Evolutionary conservation across 2,888 invertebrate genomes (phyloP).

Genomic region (Perdita meconis): DNA sequence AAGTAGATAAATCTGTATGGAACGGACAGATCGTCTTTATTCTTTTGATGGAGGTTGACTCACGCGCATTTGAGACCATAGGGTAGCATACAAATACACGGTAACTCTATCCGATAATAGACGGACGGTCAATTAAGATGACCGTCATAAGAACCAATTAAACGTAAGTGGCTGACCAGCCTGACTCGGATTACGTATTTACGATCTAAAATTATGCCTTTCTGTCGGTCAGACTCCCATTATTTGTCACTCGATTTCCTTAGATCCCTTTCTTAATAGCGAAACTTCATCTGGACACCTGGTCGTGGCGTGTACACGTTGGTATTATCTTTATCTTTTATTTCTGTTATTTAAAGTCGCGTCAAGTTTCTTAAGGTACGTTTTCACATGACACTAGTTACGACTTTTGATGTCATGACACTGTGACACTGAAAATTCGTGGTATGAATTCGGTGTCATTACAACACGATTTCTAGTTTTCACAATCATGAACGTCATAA

Average conservation of each 20-base stretch:
- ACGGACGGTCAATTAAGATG: slow-evolving; percentile 75
- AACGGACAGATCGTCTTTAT: slow-evolving; percentile 20
- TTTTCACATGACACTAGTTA: too few relatives aligned
- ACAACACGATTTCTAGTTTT: too few relatives aligned
- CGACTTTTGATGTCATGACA: too few relatives aligned
- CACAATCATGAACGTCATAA: too few relatives aligned
- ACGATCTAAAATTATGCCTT: slow-evolving; percentile 74
- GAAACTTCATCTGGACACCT: slow-evolving; percentile 56
- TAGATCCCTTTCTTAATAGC: slow-evolving; percentile 29
- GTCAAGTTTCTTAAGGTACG: too few relatives aligned
- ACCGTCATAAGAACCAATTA: slow-evolving; percentile 74
- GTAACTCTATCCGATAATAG: slow-evolving; percentile 77
- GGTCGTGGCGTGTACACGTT: slow-evolving; percentile 10
- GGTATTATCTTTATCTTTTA: background rate
- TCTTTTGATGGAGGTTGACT: slow-evolving; percentile 56
- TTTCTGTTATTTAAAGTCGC: too few relatives aligned
- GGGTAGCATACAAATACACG: slow-evolving; percentile 70
- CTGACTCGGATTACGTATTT: slow-evolving; percentile 76
- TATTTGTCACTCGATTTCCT: slow-evolving; percentile 56
- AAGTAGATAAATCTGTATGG: slow-evolving; percentile 45
- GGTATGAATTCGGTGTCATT: too few relatives aligned
- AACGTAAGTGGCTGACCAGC: slow-evolving; percentile 65
- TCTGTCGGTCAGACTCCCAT: slow-evolving; percentile 53
- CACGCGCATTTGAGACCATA: slow-evolving; percentile 55
- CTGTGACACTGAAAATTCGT: too few relatives aligned